These are phyloP conservation scores for Neotoxoptera formosana DNA, from an alignment of 1,140 invertebrate species.

Conservation along the genomic window DNA sequence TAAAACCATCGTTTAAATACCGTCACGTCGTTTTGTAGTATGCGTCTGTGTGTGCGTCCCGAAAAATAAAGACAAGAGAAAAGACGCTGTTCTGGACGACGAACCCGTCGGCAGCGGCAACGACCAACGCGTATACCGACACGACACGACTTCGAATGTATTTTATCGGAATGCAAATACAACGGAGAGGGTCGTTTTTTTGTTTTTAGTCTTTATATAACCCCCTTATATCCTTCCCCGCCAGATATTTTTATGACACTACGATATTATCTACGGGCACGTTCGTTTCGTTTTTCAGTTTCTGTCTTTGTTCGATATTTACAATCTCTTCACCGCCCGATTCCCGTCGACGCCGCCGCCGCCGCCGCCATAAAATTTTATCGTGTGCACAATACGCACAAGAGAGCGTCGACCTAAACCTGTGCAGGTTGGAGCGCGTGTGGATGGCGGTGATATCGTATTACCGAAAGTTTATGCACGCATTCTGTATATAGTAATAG, in stretches of 20 bases:
- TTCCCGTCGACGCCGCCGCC: neutral
- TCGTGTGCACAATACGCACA: neutral
- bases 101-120: neutral
- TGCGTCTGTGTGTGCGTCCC: neutral
- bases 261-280: neutral
- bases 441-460: neutral
- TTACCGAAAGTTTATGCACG: neutral
- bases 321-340: neutral
- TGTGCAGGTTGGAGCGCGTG: neutral
- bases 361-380: neutral
- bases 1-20: constrained; percentile 34
- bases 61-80: neutral
- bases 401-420: neutral
- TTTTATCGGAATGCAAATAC: constrained; percentile 35
- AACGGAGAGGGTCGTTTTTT: neutral
- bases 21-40: neutral
- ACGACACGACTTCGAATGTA: constrained; percentile 4
- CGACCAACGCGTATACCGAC: neutral
- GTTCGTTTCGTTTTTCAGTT: constrained; percentile 38
- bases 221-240: neutral
- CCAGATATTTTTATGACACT: neutral
- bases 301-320: neutral
- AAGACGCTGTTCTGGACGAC: neutral
- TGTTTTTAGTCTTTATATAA: neutral
- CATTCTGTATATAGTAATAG: neutral